Conservation (phyloP, 2,888 invertebrate species). For the Pycnomerus fuliginosus region DNA sequence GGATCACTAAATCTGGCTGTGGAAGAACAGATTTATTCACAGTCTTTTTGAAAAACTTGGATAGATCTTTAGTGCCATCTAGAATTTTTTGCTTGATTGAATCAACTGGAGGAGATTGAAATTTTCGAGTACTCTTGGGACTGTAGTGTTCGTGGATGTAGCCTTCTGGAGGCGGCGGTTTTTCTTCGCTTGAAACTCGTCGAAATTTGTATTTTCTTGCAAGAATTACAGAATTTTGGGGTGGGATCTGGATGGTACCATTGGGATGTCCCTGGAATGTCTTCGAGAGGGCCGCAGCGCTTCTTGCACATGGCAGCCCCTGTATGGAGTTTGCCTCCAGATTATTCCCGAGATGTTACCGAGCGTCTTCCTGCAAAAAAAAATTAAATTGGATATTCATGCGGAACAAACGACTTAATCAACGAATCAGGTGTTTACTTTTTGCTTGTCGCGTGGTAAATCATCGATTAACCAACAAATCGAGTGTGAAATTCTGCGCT, state of each 20-base stretch:
- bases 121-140: slow-evolving; percentile 37
- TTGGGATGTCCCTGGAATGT: slow-evolving; percentile 41
- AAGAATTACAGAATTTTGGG: slow-evolving; percentile 37
- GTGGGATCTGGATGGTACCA: slow-evolving; percentile 11
- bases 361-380: slow-evolving; percentile 25
- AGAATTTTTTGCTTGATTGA: not conserved
- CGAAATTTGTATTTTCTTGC: slow-evolving; percentile 28
- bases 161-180: slow-evolving; percentile 32
- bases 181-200: slow-evolving; percentile 23
- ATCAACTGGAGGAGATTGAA: slow-evolving; percentile 20
- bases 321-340: slow-evolving; percentile 31
- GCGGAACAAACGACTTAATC: no score
- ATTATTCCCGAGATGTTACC: slow-evolving; percentile 21
- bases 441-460: no score
- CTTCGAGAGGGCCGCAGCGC: slow-evolving; percentile 45
- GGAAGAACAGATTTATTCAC: no score
- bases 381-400: no score
- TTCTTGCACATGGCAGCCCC: slow-evolving; percentile 51
- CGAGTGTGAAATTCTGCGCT: no score
- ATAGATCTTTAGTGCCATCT: slow-evolving; percentile 1
- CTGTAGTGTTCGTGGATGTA: slow-evolving; percentile 50
- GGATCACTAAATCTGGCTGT: not conserved
- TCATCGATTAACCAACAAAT: no score
- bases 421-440: no score
- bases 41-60: not conserved